Evolutionary conservation across 1,140 invertebrate species (phyloP), one percentile per base, ranked within the genome.

Genomic region (Ceratina australensis): DNA sequence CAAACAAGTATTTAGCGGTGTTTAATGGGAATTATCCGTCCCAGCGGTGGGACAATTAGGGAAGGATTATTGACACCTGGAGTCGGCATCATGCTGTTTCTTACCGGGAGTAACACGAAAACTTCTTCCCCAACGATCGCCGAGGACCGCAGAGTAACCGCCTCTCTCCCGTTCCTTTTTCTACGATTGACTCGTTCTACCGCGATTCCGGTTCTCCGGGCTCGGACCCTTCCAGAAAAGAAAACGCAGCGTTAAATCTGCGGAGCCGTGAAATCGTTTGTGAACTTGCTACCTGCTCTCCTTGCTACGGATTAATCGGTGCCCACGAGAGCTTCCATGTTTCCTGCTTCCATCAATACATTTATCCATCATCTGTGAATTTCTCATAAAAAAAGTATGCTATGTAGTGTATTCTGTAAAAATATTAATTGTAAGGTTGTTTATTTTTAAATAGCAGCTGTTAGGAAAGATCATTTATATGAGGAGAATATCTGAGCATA

Each of bases 51-150:
- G 79, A 90, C 88, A 91, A 92, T 91, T 92, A 90, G 83, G 79
- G 85, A 73, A 81, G 91, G 90, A 92, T 92, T 92, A 92, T 91
- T 90, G 88, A 90, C 90, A 91, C 90, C 90, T 92, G 90, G 91
- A 82, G 47, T 83, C 67, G 87, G 83, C 88, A 83, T 89, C 87
- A 87, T 83, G 89, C 89, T 91, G 88, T 73, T 89, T 83, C 72
- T 68, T 75, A 73, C 72, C 49, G 54, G 15, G 15, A 84, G 78
- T 86, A 78, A 67, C 72, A 75, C 72, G 74, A 52, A 78, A 79
- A 81, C 22, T 50, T 81, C 33, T 47, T 73, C 47, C n/a, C 54
- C 18, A 12, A 42, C 67, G 42, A 69, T 52, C 28, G 22, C 42
- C n/a, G 50, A 15, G 52, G 28, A 52, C 54, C 68, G 42, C 47